These are phyloP conservation scores for Myioborus melanocephalus DNA, from an alignment of 2,797 vertebrate species.

Conservation along the genomic window DNA sequence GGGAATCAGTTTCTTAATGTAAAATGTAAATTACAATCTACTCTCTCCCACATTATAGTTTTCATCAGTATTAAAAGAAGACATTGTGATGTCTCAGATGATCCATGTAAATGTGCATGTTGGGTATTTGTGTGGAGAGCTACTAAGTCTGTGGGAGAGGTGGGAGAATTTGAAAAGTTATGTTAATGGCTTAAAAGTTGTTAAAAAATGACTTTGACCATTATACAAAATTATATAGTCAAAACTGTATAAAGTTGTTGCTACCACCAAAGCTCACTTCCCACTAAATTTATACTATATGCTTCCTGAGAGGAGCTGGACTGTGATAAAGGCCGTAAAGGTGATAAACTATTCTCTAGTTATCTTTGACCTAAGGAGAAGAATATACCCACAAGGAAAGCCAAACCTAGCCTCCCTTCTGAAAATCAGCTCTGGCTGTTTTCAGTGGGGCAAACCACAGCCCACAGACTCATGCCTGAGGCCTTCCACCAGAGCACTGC, in stretches of 20 bases:
- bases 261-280: not conserved
- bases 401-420: not conserved
- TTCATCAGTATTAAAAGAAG: not conserved
- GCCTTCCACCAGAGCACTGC: not conserved
- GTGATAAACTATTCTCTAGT: not conserved
- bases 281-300: not conserved
- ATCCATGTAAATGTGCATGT: not conserved
- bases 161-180: not conserved
- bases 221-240: not conserved
- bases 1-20: not conserved
- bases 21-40: not conserved
- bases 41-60: not conserved
- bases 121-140: not conserved
- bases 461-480: not conserved
- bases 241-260: not conserved
- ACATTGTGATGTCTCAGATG: not conserved
- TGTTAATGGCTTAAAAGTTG: not conserved
- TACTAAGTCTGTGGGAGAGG: not conserved
- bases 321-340: not conserved
- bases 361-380: not conserved
- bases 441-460: accelerated
- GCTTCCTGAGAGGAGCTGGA: not conserved
- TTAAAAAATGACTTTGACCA: not conserved
- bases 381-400: not conserved
- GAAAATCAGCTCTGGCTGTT: not conserved